A percentile compares a stretch with the other conserved stretches of the same genome.
These are phyloP conservation scores for Mythimna lalbum DNA, from an alignment of 2,888 invertebrate genomes.

Conservation along the genomic window DNA sequence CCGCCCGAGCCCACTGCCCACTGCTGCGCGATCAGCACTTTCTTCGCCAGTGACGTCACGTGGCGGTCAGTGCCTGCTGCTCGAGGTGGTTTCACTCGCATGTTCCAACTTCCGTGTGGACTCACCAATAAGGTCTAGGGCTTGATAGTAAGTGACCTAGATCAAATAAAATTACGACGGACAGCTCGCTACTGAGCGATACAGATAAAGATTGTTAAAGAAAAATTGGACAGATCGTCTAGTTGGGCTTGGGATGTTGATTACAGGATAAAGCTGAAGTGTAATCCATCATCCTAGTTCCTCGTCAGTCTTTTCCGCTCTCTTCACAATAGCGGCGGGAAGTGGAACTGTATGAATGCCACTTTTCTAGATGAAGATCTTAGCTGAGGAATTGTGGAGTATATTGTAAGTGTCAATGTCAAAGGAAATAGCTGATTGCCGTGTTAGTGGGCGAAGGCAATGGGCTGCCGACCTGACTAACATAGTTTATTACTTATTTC, in stretches of 20 bases:
- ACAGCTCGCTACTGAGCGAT: conserved; percentile 7
- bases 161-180: conserved; percentile 10
- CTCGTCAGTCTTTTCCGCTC: neutral
- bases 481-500: conserved; percentile 1
- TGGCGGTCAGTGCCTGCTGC: conserved; percentile 71
- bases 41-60: conserved; percentile 73
- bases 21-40: conserved; percentile 56
- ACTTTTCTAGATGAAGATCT: conserved; percentile 12
- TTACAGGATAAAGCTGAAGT: neutral
- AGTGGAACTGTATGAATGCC: conserved; percentile 22
- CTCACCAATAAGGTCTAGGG: conserved; percentile 61
- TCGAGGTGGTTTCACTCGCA: conserved; percentile 69
- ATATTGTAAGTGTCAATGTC: conserved; percentile 54
- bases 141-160: conserved; percentile 46
- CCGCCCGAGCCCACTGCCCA: conserved; percentile 24
- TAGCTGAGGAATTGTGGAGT: conserved; percentile 25
- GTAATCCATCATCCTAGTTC: neutral
- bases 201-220: neutral
- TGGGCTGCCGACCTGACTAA: conserved; percentile 21
- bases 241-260: neutral
- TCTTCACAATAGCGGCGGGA: conserved; percentile 16
- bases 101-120: conserved; percentile 65
- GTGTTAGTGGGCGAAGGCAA: conserved; percentile 40
- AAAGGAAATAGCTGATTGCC: conserved; percentile 51
- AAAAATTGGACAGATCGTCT: neutral